Percentiles rank a stretch among this genome's conserved stretches.
Conservation (phyloP, 2,888 invertebrate genomes). For the Paralinhomoeus sp. region DNA sequence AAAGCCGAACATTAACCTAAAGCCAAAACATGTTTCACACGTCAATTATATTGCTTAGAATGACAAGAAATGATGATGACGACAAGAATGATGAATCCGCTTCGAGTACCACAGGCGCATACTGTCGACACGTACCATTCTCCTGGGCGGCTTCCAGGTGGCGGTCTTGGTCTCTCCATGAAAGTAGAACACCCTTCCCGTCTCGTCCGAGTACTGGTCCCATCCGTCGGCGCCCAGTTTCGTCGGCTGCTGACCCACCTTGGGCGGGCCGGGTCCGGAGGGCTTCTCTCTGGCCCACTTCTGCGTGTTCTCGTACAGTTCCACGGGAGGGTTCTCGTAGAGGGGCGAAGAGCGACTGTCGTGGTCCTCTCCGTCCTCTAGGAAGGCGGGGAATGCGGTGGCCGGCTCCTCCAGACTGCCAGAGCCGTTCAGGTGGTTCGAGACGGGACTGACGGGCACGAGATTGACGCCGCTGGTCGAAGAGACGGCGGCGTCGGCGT, state of each 20-base stretch:
- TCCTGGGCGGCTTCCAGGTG: conserved; percentile 29
- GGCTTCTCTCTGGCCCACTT: background rate
- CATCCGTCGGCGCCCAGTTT: conserved; percentile 18
- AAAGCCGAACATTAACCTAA: too few relatives aligned
- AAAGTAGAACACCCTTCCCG: conserved; percentile 26
- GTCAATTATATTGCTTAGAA: too few relatives aligned
- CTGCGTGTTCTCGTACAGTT: background rate
- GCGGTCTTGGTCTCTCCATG: conserved; percentile 24
- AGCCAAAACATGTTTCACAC: too few relatives aligned
- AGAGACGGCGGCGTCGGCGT: too few relatives aligned
- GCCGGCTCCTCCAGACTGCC: background rate
- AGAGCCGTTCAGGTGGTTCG: background rate
- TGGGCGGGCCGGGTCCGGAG: too few relatives aligned
- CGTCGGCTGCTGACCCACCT: conserved; percentile 4
- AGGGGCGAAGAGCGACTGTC: background rate
- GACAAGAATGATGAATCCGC: too few relatives aligned
- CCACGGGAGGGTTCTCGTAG: background rate
- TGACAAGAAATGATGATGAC: too few relatives aligned
- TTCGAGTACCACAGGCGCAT: too few relatives aligned
- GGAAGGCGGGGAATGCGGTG: background rate
- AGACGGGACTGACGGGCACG: too few relatives aligned
- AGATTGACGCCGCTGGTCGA: too few relatives aligned
- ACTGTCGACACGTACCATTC: background rate
- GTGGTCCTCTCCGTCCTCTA: background rate
- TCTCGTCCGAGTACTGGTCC: conserved; percentile 26